Base-by-base conservation (phyloP, 1,140 invertebrate species). In the Rhyacophila brunnea region DNA sequence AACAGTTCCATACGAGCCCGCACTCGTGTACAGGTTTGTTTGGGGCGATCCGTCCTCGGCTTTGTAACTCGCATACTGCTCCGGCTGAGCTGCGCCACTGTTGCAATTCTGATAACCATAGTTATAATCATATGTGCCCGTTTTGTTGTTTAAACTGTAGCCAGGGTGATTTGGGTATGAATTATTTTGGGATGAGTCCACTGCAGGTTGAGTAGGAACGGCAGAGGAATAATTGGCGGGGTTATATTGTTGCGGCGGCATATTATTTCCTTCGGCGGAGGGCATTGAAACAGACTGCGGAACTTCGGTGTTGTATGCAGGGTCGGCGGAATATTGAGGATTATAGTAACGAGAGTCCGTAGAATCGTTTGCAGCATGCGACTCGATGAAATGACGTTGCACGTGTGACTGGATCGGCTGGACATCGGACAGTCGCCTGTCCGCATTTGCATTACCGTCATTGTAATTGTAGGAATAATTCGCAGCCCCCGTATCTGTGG, bases 101-200 rank as follows among this genome's bases (percentile, higher is more conserved):
- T 3, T 32, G 13, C 56, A 42, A 44, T 75, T 75, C 48, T 80
- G 79, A 52, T 81, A 82, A 6, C 80, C 80, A 49, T 80, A 82
- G 55, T 70, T 79, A 54, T 82, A 83, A 13, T 80, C 74, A 59
- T 82, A 82, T 9, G 64, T 68, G 0, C 80, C 80, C 1, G 72
- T 71, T 0, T 65, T 61, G 2, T 66, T 36, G 63, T 83, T 81
- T 58, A 71, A 83, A 1, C 70, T 72, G 49, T 81, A 85, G 13
- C 79, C 80, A 6, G 81, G 79, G 67, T 83, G 81, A 17, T 77
- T 78, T 63, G 80, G 75, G 57, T 81, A 83, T 1, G 74, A 69
- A 28, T 70, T 74, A n/a, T 71, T 65, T 17, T 54, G 66, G 10
- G 65, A 52, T 43, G 70, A 70, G 42, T 61, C 69, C 10, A 45